A percentile compares a stretch with the other conserved stretches of the same genome.
These are phyloP conservation scores for Alligator sinensis DNA, from an alignment of 2,113 vertebrate species.

Conservation along the genomic window DNA sequence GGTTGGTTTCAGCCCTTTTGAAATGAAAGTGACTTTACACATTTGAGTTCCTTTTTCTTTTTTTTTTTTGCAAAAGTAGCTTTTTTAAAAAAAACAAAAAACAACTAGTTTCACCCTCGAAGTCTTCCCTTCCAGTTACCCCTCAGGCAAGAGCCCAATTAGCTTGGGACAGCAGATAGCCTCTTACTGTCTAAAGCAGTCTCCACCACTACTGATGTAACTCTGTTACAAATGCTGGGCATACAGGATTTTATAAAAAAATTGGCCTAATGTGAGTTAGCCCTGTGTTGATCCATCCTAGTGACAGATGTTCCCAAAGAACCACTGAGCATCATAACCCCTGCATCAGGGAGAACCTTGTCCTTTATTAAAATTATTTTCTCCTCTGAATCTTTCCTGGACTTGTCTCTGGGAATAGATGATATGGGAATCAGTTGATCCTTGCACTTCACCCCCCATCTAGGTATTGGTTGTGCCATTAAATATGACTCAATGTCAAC, in stretches of 20 bases:
- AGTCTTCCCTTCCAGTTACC: neutral
- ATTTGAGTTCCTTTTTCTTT: constrained; percentile 39
- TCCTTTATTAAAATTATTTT: too few relatives aligned
- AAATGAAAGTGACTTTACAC: neutral
- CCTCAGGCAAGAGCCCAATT: neutral
- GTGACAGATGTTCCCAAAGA: neutral
- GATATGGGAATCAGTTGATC: too few relatives aligned
- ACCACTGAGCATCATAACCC: neutral
- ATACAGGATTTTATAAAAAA: accelerated
- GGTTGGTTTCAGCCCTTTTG: constrained; percentile 56
- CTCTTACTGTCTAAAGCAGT: neutral
- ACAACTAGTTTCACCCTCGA: neutral
- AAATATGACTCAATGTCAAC: too few relatives aligned
- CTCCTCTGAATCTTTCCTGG: too few relatives aligned
- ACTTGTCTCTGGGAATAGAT: too few relatives aligned
- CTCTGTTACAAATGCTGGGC: neutral
- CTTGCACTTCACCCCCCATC: too few relatives aligned
- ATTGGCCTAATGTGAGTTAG: neutral
- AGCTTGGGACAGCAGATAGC: neutral
- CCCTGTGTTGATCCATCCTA: too few relatives aligned
- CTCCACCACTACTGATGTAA: neutral
- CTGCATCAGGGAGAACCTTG: too few relatives aligned
- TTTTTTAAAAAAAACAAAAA: neutral
- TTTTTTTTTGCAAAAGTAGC: neutral
- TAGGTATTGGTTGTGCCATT: too few relatives aligned